Percentiles rank a stretch among this genome's conserved stretches.
Evolutionary conservation across 2,113 vertebrate species (phyloP).

Genomic region (Tamias sibiricus): DNA sequence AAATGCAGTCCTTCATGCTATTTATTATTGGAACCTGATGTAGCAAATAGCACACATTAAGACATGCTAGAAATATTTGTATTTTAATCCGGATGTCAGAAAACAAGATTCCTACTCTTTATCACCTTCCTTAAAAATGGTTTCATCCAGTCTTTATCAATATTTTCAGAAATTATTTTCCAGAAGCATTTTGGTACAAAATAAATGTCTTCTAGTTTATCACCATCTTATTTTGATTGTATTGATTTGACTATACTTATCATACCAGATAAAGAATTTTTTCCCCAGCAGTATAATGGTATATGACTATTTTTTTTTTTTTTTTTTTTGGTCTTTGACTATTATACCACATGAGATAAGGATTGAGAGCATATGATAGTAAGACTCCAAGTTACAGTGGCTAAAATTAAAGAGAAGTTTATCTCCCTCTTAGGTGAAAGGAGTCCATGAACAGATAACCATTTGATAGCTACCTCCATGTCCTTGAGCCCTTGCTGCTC

Average conservation of each 20-base stretch:
- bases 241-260: not conserved
- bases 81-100: not conserved
- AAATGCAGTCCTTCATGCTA: not conserved
- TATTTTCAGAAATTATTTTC: not conserved
- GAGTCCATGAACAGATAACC: not conserved
- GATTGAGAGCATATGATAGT: not conserved
- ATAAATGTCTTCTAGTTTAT: not conserved
- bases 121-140: not conserved
- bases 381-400: not conserved
- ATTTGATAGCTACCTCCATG: not conserved
- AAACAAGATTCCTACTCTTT: not conserved
- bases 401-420: not conserved
- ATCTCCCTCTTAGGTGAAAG: not conserved
- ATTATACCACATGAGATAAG: not conserved
- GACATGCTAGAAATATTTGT: not conserved
- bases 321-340: not conserved
- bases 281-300: not conserved
- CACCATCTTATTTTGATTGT: not conserved
- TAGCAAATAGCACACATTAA: not conserved
- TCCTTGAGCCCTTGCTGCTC: not conserved
- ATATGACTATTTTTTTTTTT: not conserved
- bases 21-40: slow-evolving; percentile 6
- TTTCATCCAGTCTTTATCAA: not conserved
- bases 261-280: not conserved
- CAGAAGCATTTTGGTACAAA: not conserved